phyloP scores from a whole-genome alignment of 2,113 vertebrate species.

The Poicephalus gulielmi region DNA sequence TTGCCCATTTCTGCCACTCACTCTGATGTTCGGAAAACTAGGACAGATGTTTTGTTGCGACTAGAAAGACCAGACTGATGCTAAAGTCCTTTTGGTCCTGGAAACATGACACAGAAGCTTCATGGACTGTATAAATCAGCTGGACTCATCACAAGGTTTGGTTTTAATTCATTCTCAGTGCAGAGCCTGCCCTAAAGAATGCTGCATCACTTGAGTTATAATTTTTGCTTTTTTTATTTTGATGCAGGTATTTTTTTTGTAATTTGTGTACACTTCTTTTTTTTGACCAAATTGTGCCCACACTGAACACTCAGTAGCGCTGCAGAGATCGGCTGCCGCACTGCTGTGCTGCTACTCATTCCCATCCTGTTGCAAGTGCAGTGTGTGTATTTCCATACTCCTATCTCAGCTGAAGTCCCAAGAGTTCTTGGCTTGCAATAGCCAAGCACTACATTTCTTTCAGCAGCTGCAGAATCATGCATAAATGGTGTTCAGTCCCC shows the following conservation, averaged over 20 bases:
- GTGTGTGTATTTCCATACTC: neutral
- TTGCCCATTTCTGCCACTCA: neutral
- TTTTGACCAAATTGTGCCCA: conserved; percentile 21
- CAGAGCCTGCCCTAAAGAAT: conserved; percentile 66
- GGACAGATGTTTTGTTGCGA: neutral
- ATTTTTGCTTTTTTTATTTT: conserved; percentile 46
- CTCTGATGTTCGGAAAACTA: neutral
- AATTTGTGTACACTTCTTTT: neutral
- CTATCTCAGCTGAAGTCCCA: neutral
- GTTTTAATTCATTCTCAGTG: conserved; percentile 42
- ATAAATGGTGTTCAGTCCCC: neutral
- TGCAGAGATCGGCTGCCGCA: neutral
- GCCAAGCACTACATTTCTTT: neutral
- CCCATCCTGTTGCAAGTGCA: neutral
- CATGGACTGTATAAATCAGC: neutral
- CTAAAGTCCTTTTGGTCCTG: neutral
- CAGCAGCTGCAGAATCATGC: neutral
- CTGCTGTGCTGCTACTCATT: neutral
- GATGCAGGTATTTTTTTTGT: neutral
- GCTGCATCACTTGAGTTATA: conserved; percentile 66
- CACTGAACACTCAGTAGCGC: neutral
- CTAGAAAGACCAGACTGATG: conserved; percentile 34
- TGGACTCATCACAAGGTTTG: conserved; percentile 30
- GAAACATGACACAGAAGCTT: conserved; percentile 14
- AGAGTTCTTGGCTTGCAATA: neutral